Evolutionary conservation across 2,888 invertebrate species (phyloP), one percentile per base, ranked within the genome.

Genomic region (Drosophila fulvimacula): DNA sequence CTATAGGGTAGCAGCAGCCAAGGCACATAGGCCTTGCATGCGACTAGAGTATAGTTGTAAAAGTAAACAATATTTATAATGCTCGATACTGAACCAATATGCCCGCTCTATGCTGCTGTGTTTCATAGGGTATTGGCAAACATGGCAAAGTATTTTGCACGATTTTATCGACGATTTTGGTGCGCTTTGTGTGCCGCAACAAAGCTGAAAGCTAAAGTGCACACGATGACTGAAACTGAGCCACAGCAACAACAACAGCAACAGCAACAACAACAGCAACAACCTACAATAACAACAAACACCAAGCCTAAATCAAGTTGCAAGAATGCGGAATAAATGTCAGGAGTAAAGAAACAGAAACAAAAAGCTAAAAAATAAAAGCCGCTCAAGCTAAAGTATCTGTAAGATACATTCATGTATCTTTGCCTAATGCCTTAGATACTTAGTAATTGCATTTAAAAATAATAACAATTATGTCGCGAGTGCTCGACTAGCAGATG

Each of bases 261-360:
- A 17, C 65, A 58, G n/a, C 36, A 58, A 0, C 44, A 24, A 9
- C 42, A 46, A 17, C 34, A 19, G 5, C 49, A 19, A 13, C 49
- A 11, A 39, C 59, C 66, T 59, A 30, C 64, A 63, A 44, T 42
- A 60, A 27, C 44, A 38, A 42, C 46, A 67, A 69, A 48, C 73
- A 84, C 88, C 89, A 84, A 87, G 89, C 89, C 88, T 89, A 87
- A 87, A 87, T 81, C 85, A 85, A 85, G 90, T 89, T 79, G 83
- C 81, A 85, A 88, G 88, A 85, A 85, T 85, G 84, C 84, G 85
- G 85, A 85, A 85, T 85, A 85, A 85, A 85, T 85, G 85, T 85
- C 85, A 85, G 70, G 88, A 72, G 36, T 51, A 49, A 69, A 61
- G 61, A 44, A 81, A 72, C 78, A 72, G 41, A 73, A 82, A 69